These are phyloP conservation scores for Panorpa germanica DNA, from an alignment of 2,888 invertebrate genomes.

Conservation along the genomic window DNA sequence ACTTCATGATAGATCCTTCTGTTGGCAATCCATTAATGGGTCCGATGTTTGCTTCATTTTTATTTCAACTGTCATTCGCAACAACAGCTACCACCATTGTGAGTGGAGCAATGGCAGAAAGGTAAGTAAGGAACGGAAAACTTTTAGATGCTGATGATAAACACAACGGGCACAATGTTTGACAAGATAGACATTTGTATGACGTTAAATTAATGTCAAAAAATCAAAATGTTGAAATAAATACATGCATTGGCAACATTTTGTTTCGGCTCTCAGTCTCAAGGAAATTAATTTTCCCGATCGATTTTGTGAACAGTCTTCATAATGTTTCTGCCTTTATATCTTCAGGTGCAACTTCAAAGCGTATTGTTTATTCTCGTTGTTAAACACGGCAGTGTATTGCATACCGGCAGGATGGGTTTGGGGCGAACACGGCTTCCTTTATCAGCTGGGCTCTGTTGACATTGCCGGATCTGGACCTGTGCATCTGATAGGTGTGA, in stretches of 20 bases:
- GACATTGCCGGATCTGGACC: constrained; percentile 87
- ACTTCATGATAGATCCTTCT: constrained; percentile 61
- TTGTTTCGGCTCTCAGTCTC: too few species aligned
- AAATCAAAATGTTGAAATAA: too few species aligned
- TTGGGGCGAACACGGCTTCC: constrained; percentile 76
- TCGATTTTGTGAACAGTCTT: too few species aligned
- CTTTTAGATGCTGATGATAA: neutral
- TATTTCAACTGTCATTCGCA: constrained; percentile 81
- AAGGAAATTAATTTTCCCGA: too few species aligned
- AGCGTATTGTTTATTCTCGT: constrained; percentile 79
- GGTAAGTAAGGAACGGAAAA: constrained; percentile 28
- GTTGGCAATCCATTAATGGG: constrained; percentile 64
- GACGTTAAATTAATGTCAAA: constrained; percentile 3
- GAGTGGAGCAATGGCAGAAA: constrained; percentile 87
- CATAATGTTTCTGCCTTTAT: too few species aligned
- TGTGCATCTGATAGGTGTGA: constrained; percentile 65
- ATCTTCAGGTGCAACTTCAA: constrained; percentile 62
- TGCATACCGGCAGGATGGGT: constrained; percentile 90
- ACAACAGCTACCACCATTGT: constrained; percentile 84
- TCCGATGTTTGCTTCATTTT: constrained; percentile 67
- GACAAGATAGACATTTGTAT: neutral
- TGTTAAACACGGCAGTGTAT: constrained; percentile 75
- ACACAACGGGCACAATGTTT: neutral
- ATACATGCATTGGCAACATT: too few species aligned
- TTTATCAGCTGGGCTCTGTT: constrained; percentile 65